Evolutionary conservation across 1,140 invertebrate genomes (phyloP).

Genomic region (Bombus pyrosoma): DNA sequence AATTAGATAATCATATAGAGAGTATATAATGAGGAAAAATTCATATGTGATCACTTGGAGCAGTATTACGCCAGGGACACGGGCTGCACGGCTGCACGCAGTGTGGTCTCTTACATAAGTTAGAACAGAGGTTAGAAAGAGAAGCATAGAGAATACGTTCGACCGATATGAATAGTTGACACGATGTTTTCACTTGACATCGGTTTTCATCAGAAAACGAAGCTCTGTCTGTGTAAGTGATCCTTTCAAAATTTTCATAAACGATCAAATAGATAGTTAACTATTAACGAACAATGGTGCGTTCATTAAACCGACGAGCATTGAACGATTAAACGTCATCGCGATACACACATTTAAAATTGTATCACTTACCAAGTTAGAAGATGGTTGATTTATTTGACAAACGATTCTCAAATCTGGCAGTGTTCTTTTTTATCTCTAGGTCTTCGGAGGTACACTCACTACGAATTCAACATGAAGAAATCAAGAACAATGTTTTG

Average conservation of each 20-base stretch:
- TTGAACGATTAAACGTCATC: neutral
- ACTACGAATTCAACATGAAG: neutral
- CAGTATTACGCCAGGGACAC: conserved; percentile 13
- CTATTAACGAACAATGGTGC: neutral
- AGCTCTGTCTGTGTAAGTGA: neutral
- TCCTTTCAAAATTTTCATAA: neutral
- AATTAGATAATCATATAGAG: neutral
- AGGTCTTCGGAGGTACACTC: neutral
- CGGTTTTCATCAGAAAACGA: neutral
- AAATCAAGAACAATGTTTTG: neutral
- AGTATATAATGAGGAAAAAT: neutral
- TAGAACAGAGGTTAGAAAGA: neutral
- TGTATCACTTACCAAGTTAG: conserved; percentile 8
- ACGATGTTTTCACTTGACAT: neutral
- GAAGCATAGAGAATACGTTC: neutral
- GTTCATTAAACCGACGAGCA: neutral
- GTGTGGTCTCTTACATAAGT: conserved; percentile 40
- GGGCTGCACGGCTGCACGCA: neutral
- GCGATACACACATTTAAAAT: neutral
- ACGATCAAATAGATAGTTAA: neutral
- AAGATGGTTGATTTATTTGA: neutral
- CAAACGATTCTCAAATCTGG: neutral
- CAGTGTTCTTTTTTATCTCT: neutral
- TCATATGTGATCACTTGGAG: neutral
- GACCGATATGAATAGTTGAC: neutral